Base-by-base conservation (phyloP, 2,888 invertebrate genomes). In the Lamproptera curius region DNA sequence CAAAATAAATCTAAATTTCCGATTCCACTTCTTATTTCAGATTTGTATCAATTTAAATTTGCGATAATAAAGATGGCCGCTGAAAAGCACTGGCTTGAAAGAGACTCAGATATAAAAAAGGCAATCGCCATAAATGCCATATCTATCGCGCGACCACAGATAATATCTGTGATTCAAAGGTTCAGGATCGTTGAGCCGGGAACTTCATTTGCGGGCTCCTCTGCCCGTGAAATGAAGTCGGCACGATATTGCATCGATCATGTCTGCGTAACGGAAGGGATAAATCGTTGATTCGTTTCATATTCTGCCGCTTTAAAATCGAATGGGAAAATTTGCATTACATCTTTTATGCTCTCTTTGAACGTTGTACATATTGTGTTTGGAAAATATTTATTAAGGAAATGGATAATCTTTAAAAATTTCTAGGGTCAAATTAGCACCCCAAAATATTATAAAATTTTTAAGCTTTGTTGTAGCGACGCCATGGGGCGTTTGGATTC, bases 151-250 rank as follows among this genome's bases (percentile, higher is more conserved):
- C 11, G 39, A 43, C 33, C 35, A 46, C 17, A 35, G 33, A 43
- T 52, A 51, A 56, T 51, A 54, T 42, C 40, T 40, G 23, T 34
- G 50, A 54, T 52, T 50, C 49, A 51, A 53, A 59, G 67, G 59
- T 59, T 61, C 59, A 63, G 55, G 76, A 57, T 67, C 83, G 70
- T 56, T 81, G 84, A 79, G 82, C 74, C 88, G 81, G 56, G 77
- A 79, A 83, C 84, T 86, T 88, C 88, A 88, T 88, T 87, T 88
- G 84, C 76, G 82, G 65, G 73, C 70, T 76, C 84, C 76, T 73
- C 77, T 83, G 80, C 54, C 88, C 88, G 88, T 88, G 88, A 88
- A 88, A 88, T 88, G 86, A 88, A 87, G 75, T 81, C 73, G 68
- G 70, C 62, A 65, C 73, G 71, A 75, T 76, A 77, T 73, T 72